phyloP scores from a whole-genome alignment of 2,113 vertebrate genomes.

The Dendropsophus ebraccatus region DNA sequence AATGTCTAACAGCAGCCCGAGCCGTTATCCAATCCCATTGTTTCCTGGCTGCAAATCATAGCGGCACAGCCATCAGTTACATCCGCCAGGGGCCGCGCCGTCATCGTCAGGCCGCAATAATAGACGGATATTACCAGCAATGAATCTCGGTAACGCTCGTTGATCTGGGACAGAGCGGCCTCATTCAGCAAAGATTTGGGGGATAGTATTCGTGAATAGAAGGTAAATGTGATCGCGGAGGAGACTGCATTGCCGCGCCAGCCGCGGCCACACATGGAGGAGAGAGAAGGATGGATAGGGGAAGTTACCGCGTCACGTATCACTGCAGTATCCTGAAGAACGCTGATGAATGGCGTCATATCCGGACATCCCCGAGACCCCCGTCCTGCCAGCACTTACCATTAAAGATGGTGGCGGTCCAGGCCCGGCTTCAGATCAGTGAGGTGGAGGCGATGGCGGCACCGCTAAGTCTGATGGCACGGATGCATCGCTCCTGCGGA shows the following conservation, averaged over 20 bases:
- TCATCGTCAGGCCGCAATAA: neutral
- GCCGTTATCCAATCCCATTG: too few species aligned
- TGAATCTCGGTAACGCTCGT: slow-evolving; percentile 48
- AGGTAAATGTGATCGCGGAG: slow-evolving; percentile 9
- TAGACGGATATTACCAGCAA: slow-evolving; percentile 48
- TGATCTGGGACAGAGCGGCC: slow-evolving; percentile 32
- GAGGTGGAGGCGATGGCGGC: slow-evolving; percentile 24
- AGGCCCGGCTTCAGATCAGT: slow-evolving; percentile 44
- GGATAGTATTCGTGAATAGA: slow-evolving; percentile 39
- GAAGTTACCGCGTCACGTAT: slow-evolving; percentile 41
- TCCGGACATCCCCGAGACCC: neutral
- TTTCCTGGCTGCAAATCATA: too few species aligned
- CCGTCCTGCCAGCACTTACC: slow-evolving; percentile 19
- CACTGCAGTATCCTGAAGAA: slow-evolving; percentile 36
- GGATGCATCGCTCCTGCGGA: slow-evolving; percentile 37
- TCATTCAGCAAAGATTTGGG: slow-evolving; percentile 30
- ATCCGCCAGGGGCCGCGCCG: too few species aligned
- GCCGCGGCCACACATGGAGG: slow-evolving; percentile 11
- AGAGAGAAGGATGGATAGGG: neutral
- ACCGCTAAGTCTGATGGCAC: slow-evolving; percentile 13
- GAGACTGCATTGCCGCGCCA: neutral
- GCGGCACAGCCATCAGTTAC: too few species aligned
- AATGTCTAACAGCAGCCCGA: too few species aligned
- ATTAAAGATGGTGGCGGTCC: slow-evolving; percentile 44
- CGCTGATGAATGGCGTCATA: neutral